Evolutionary conservation across 2,888 invertebrate genomes (phyloP).

Genomic region (Cheilosia variabilis): DNA sequence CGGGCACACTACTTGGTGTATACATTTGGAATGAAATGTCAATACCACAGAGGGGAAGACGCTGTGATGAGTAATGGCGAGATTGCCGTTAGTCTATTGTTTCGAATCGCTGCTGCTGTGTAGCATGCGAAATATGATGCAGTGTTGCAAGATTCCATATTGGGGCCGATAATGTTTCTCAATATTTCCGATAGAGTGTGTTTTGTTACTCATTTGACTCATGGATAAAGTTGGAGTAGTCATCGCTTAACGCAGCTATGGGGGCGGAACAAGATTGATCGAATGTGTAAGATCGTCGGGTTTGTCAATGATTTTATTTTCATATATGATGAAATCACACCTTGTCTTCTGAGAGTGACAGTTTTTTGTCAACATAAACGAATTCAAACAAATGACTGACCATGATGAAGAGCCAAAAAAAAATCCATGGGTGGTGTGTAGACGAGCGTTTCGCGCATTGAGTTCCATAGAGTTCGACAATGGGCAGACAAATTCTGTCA

Average conservation of each 20-base stretch:
- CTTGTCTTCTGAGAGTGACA: no score
- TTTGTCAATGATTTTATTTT: slow-evolving; percentile 9
- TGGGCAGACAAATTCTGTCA: no score
- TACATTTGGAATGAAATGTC: slow-evolving; percentile 61
- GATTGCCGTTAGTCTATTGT: slow-evolving; percentile 53
- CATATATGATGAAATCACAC: not conserved
- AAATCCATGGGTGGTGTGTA: no score
- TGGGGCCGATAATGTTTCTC: slow-evolving; percentile 72
- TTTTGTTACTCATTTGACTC: slow-evolving; percentile 4
- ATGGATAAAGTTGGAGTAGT: slow-evolving; percentile 20
- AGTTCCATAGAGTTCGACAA: no score
- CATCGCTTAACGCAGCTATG: slow-evolving; percentile 29
- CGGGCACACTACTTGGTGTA: slow-evolving; percentile 4
- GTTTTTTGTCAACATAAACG: no score
- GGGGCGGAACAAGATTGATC: slow-evolving; percentile 50
- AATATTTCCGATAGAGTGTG: slow-evolving; percentile 39
- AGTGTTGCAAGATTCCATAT: slow-evolving; percentile 73
- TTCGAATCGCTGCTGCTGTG: slow-evolving; percentile 35
- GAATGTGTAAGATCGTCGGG: slow-evolving; percentile 22
- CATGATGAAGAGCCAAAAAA: no score
- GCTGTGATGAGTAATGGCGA: slow-evolving; percentile 55
- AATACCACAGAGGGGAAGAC: slow-evolving; percentile 25
- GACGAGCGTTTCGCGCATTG: no score
- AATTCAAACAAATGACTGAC: no score
- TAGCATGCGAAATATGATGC: slow-evolving; percentile 56